phyloP scores from a whole-genome alignment of 2,113 vertebrate genomes.

The Odobenus rosmarus region DNA sequence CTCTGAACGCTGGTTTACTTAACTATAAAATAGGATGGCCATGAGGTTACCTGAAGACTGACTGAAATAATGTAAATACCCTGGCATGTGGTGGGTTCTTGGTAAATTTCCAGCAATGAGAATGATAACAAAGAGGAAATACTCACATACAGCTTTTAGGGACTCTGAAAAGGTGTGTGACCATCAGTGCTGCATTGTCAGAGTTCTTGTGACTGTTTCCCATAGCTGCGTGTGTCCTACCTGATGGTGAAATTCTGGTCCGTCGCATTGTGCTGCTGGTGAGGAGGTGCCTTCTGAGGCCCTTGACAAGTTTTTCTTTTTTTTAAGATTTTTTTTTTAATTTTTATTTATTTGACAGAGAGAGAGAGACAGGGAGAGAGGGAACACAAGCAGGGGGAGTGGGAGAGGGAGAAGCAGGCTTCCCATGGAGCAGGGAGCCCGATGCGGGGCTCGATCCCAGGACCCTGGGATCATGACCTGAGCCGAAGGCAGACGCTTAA shows the following conservation, averaged over 20 bases:
- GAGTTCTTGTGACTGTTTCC: background rate
- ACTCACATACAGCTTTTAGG: background rate
- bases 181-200: fast-evolving
- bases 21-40: background rate
- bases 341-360: too few species aligned
- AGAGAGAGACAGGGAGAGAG: too few species aligned
- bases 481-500: too few species aligned
- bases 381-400: too few species aligned
- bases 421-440: too few species aligned
- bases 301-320: background rate
- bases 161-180: background rate
- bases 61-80: background rate
- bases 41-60: background rate
- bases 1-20: background rate
- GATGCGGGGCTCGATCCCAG: too few species aligned
- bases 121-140: background rate
- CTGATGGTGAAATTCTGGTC: background rate
- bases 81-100: background rate
- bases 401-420: too few species aligned
- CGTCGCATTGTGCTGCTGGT: background rate
- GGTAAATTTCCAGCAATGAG: background rate
- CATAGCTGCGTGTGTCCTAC: background rate
- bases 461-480: too few species aligned
- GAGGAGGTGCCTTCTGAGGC: background rate
- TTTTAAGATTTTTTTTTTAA: too few species aligned